phyloP scores from a whole-genome alignment of 2,113 vertebrate species.

The Brachypteracias leptosomus region DNA sequence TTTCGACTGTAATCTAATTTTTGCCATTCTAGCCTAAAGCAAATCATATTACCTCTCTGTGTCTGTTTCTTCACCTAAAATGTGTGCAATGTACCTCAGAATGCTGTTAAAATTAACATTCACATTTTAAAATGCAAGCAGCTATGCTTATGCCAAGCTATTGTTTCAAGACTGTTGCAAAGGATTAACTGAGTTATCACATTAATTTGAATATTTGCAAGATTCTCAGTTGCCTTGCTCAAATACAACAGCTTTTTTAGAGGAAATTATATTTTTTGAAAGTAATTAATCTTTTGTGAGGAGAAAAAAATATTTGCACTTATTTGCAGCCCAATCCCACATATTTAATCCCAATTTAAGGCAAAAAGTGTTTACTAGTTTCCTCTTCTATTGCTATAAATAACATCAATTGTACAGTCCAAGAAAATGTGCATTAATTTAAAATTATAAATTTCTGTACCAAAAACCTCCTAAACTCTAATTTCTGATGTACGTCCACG shows the following conservation, averaged over 20 bases:
- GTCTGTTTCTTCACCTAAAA: background rate
- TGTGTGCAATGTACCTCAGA: background rate
- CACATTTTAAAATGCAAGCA: background rate
- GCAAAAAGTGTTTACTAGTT: background rate
- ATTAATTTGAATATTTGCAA: background rate
- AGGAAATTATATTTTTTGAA: background rate
- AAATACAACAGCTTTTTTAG: background rate
- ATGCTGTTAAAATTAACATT: background rate
- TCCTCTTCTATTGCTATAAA: background rate
- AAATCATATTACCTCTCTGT: background rate
- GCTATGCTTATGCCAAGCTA: background rate
- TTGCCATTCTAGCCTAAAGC: background rate
- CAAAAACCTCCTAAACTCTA: background rate
- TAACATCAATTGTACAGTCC: background rate
- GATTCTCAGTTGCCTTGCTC: background rate
- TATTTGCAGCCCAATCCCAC: background rate
- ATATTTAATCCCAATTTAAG: fast-evolving
- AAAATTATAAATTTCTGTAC: background rate
- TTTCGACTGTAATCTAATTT: background rate
- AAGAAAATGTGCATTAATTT: background rate
- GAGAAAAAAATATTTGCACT: background rate
- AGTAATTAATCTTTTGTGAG: background rate
- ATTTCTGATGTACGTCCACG: background rate
- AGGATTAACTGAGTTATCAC: background rate
- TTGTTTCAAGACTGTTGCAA: background rate